A percentile compares a stretch with the other conserved stretches of the same genome.
These are phyloP conservation scores for Cosmorhoe ocellata DNA, from an alignment of 2,888 invertebrate species.

Conservation along the genomic window DNA sequence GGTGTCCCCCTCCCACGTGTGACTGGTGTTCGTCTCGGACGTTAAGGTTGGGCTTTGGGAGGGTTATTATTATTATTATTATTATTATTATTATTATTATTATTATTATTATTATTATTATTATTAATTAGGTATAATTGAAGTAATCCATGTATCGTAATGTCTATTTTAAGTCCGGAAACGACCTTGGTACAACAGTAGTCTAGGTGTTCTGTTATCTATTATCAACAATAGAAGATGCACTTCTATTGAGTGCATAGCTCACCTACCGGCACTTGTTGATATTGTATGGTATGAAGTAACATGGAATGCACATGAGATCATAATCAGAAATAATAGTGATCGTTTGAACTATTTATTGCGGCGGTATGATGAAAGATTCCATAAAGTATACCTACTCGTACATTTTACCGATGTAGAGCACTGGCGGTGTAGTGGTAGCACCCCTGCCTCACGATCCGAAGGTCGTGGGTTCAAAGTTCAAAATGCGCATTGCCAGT, in stretches of 20 bases:
- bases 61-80: no score
- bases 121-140: neutral
- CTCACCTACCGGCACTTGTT: neutral
- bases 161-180: constrained; percentile 12
- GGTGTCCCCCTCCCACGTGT: no score
- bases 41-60: no score
- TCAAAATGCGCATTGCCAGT: no score
- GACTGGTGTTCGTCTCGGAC: no score
- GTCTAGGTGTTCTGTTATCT: constrained; percentile 15
- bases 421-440: no score
- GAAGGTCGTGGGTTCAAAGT: no score
- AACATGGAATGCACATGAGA: constrained; percentile 14
- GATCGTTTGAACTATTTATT: constrained; percentile 9
- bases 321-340: constrained; percentile 14
- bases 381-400: neutral
- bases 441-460: no score
- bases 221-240: constrained; percentile 20
- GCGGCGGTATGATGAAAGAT: constrained; percentile 13
- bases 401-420: neutral
- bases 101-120: no score
- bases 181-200: constrained; percentile 22
- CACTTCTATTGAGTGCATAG: constrained; percentile 25
- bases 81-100: no score
- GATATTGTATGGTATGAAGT: neutral
- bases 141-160: neutral